Base-by-base conservation (phyloP, 2,888 invertebrate species). In the Merodon equestris region DNA sequence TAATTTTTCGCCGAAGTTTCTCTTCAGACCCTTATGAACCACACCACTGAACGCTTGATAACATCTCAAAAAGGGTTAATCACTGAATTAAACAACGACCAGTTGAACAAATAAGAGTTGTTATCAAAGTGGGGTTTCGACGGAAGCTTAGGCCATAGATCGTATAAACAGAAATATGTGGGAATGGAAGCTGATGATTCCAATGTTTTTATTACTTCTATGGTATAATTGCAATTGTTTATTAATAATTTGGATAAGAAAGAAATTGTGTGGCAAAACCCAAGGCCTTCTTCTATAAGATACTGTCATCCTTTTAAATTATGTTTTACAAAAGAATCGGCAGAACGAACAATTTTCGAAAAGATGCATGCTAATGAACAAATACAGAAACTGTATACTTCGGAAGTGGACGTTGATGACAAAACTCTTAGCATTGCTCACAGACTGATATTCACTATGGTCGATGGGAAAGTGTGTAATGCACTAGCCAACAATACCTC, bases 131-230 rank as follows among this genome's bases (percentile, higher is more conserved):
- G 36, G 10, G 5, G n/a, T n/a, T n/a, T n/a, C n/a, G n/a, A n/a
- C n/a, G n/a, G n/a, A n/a, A n/a, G n/a, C n/a, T n/a, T n/a, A n/a
- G n/a, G n/a, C n/a, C n/a, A n/a, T n/a, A n/a, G n/a, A n/a, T n/a
- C n/a, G n/a, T n/a, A n/a, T n/a, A 42, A 42, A 42, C 7, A 42
- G n/a, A 42, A 42, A 42, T 10, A 5, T 10, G 7, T 42, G 3
- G 42, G 9, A 42, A 42, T 10, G 42, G 42, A 42, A n/a, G 42
- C 42, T 42, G 42, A 42, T 42, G 42, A 42, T 42, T 42, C 42
- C 3, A 42, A 13, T n/a, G 42, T 42, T 4, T 42, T 42, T 13
- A 42, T 42, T n/a, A 42, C 12, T 42, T 42, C 42, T 9, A 13
- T 42, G 42, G 42, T 42, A 42, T 13, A 9, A 5, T 13, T 42